Conservation (phyloP, 2,888 invertebrate genomes). For the Blastobasis adustella region DNA sequence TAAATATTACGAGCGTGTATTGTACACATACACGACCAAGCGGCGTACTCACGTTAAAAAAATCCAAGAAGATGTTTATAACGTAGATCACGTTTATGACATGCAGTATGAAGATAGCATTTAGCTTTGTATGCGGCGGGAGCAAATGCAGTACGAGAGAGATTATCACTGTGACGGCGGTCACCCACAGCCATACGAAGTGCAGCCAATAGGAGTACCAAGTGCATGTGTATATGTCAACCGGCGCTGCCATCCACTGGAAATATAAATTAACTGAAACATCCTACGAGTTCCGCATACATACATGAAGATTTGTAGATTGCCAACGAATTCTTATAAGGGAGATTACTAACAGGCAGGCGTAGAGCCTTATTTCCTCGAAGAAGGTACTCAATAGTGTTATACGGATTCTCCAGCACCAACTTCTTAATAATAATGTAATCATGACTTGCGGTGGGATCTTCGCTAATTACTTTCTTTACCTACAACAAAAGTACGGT, state of each 20-base stretch:
- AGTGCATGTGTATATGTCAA: background rate
- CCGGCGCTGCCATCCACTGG: background rate
- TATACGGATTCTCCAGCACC: slow-evolving; percentile 24
- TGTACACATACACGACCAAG: too few relatives aligned
- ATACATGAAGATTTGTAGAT: too few relatives aligned
- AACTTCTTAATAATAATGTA: slow-evolving; percentile 20
- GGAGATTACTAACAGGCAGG: slow-evolving; percentile 20
- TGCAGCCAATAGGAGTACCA: background rate
- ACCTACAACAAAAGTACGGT: too few relatives aligned
- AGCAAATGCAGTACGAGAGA: background rate
- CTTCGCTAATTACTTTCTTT: too few relatives aligned
- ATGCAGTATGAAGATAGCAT: too few relatives aligned
- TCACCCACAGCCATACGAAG: background rate
- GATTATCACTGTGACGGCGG: background rate
- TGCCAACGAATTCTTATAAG: too few relatives aligned
- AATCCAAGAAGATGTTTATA: too few relatives aligned
- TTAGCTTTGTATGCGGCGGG: background rate
- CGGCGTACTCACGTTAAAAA: too few relatives aligned
- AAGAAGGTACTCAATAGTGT: slow-evolving; percentile 24
- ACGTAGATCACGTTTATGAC: too few relatives aligned
- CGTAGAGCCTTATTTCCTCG: slow-evolving; percentile 22
- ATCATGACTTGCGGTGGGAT: background rate
- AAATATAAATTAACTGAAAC: background rate
- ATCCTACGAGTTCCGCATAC: too few relatives aligned
- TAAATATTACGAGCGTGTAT: too few relatives aligned